phyloP scores from a whole-genome alignment of 2,113 vertebrate species.

The Fregetta grallaria region DNA sequence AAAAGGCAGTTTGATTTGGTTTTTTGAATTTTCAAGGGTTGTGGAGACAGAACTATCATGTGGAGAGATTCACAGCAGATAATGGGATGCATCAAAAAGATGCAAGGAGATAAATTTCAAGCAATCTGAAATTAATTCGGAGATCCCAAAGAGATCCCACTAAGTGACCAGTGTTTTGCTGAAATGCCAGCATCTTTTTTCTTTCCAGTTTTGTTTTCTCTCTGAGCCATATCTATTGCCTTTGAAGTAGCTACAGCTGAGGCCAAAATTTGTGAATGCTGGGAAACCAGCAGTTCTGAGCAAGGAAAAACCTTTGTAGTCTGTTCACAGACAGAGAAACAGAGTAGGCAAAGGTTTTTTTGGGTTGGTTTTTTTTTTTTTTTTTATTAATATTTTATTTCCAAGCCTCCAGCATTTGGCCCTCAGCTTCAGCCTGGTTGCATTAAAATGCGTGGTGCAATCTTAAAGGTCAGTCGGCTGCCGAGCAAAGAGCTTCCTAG shows the following conservation, averaged over 20 bases:
- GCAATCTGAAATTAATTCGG: not conserved
- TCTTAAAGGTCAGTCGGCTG: not conserved
- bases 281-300: conserved; percentile 48
- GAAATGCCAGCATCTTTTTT: not conserved
- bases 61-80: not conserved
- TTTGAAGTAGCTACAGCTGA: conserved; percentile 53
- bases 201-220: conserved; percentile 29
- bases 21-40: not conserved
- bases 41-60: not conserved
- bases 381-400: conserved; percentile 26
- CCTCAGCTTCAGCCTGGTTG: not conserved
- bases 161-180: not conserved
- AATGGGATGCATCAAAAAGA: not conserved
- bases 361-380: not conserved
- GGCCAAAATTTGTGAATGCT: conserved; percentile 28
- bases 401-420: conserved; percentile 19
- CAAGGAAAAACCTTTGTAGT: conserved; percentile 45
- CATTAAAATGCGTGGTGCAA: not conserved
- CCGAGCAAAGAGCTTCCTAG: not conserved
- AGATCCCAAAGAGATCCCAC: not conserved
- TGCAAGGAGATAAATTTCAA: not conserved
- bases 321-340: not conserved
- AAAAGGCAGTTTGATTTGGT: not conserved
- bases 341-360: not conserved
- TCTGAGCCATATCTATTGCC: conserved; percentile 25